Evolutionary conservation across 2,888 invertebrate species (phyloP).

Genomic region (Aleiodes leptofemur): DNA sequence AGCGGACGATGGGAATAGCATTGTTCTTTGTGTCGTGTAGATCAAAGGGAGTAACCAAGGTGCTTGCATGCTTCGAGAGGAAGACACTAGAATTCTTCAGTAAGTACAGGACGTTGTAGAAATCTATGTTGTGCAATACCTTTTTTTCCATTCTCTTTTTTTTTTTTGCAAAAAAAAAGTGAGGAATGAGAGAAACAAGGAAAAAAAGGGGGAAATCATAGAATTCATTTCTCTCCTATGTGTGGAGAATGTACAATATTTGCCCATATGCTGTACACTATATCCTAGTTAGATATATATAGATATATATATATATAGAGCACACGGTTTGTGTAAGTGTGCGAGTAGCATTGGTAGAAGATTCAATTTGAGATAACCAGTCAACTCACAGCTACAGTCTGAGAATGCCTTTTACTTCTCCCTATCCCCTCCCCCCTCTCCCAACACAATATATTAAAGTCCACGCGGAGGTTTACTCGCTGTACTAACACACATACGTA

Average conservation of each 20-base stretch:
- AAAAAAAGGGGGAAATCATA: too few species aligned
- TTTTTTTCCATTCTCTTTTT: too few species aligned
- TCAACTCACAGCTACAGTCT: slow-evolving; percentile 57
- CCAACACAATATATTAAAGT: slow-evolving; percentile 36
- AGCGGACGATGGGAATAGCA: slow-evolving; percentile 33
- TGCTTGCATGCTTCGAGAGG: slow-evolving; percentile 33
- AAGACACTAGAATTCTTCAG: slow-evolving; percentile 33
- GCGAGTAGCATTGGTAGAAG: slow-evolving; percentile 64
- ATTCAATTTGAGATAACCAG: slow-evolving; percentile 69
- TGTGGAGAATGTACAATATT: background rate
- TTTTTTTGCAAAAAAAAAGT: too few species aligned
- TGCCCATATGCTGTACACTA: slow-evolving; percentile 7
- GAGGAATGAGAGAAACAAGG: too few species aligned
- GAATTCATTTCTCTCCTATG: too few species aligned
- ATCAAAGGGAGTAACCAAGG: slow-evolving; percentile 33
- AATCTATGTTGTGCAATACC: slow-evolving; percentile 4
- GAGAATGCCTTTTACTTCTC: slow-evolving; percentile 55
- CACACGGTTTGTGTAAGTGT: background rate
- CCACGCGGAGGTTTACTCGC: slow-evolving; percentile 33
- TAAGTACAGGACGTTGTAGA: slow-evolving; percentile 23
- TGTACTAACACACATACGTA: slow-evolving; percentile 42
- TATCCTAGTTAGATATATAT: background rate
- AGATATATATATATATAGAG: too few species aligned
- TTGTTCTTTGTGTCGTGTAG: slow-evolving; percentile 31
- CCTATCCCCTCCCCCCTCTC: too few species aligned